Conservation (phyloP, 2,797 vertebrate genomes). For the Smutsia temminckii region DNA sequence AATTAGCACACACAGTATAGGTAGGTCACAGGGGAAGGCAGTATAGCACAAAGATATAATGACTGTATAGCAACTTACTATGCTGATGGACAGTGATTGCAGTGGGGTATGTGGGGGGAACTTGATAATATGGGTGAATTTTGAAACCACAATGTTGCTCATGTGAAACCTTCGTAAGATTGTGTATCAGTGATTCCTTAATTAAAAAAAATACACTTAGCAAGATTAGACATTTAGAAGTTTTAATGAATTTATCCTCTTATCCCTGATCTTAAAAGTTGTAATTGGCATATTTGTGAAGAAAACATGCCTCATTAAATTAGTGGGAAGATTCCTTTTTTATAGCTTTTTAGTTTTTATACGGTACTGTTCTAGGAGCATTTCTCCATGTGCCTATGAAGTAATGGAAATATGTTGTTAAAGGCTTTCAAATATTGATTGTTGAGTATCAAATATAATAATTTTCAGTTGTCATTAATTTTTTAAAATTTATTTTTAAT, state of each 20-base stretch:
- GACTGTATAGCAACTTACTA: too few relatives aligned
- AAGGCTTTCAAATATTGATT: not conserved
- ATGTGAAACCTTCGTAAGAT: too few relatives aligned
- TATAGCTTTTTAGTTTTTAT: not conserved
- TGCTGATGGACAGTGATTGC: too few relatives aligned
- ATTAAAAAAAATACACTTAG: not conserved
- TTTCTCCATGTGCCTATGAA: not conserved
- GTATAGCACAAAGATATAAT: too few relatives aligned
- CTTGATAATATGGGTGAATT: too few relatives aligned
- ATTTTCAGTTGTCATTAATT: not conserved
- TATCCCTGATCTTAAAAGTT: conserved; percentile 20
- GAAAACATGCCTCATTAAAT: not conserved
- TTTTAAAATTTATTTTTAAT: not conserved
- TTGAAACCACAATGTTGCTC: too few relatives aligned
- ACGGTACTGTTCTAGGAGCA: not conserved
- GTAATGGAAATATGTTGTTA: not conserved
- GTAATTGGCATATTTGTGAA: conserved; percentile 2
- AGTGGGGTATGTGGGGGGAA: too few relatives aligned
- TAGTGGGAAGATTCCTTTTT: conserved; percentile 5
- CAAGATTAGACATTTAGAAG: conserved; percentile 25
- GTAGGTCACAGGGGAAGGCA: too few relatives aligned
- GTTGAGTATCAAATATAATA: not conserved
- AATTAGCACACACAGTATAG: too few relatives aligned
- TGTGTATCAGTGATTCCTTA: too few relatives aligned
- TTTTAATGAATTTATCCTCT: conserved; percentile 33